Conservation (phyloP, 2,888 invertebrate species). For the Flexamia atlantica region DNA sequence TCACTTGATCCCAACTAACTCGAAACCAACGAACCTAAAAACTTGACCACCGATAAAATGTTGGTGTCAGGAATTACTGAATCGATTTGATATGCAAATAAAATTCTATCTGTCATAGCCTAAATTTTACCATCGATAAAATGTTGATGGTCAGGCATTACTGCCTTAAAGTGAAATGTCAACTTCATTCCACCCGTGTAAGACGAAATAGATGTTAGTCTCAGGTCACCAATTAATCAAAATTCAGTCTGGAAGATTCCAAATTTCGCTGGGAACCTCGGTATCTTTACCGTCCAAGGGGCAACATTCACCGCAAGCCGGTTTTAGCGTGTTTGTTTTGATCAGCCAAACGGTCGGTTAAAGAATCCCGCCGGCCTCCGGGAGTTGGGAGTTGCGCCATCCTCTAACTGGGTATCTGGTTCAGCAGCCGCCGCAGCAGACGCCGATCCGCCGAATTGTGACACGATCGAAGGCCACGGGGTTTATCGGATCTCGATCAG, state of each 20-base stretch:
- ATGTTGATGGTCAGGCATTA: not conserved
- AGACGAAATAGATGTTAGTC: no score
- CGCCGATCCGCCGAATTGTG: slow-evolving; percentile 4
- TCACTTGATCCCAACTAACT: no score
- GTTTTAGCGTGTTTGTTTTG: slow-evolving; percentile 1
- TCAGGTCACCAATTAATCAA: not conserved
- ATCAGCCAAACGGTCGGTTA: slow-evolving; percentile 18
- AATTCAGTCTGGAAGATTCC: not conserved
- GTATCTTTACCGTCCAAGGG: not conserved
- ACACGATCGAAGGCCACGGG: slow-evolving; percentile 20
- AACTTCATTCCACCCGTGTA: not conserved
- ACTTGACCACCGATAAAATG: no score
- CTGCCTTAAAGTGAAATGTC: not conserved
- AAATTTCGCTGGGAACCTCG: not conserved
- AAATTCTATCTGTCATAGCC: no score
- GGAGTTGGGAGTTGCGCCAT: not conserved
- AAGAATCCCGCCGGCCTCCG: slow-evolving; percentile 6
- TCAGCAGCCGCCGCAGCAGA: not conserved
- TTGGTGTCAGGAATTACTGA: no score
- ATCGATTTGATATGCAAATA: no score
- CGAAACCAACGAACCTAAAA: no score
- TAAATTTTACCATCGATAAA: not conserved
- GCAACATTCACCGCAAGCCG: not conserved
- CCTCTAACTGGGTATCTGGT: not conserved
- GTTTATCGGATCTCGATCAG: slow-evolving; percentile 10